Evolutionary conservation across 2,797 vertebrate genomes (phyloP).

Genomic region (Clamator glandarius): DNA sequence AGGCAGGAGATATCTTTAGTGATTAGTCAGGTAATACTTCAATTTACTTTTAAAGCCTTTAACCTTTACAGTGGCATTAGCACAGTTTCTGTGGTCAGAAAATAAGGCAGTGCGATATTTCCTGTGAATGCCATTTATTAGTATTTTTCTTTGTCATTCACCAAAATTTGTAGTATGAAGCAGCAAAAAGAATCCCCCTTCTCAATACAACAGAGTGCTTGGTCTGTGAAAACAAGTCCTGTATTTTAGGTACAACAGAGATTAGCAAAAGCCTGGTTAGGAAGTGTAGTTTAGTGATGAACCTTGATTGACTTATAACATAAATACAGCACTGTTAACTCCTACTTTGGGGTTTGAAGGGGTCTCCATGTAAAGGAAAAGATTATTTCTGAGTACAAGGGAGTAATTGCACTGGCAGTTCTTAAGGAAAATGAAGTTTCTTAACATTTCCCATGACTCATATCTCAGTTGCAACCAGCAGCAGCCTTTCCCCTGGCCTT

Average conservation of each 20-base stretch:
- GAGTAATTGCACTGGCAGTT: background rate
- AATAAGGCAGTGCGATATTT: background rate
- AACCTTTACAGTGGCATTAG: background rate
- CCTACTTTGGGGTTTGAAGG: background rate
- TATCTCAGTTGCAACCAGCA: background rate
- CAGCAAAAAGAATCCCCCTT: background rate
- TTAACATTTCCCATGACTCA: background rate
- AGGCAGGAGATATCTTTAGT: background rate
- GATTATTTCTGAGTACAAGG: background rate
- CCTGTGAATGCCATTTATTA: background rate
- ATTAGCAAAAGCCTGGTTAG: background rate
- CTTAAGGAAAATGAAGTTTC: background rate
- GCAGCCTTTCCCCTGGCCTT: background rate
- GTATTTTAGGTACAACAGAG: background rate
- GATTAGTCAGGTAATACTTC: background rate
- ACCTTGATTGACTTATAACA: background rate
- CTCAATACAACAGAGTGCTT: background rate
- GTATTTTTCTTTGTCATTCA: background rate
- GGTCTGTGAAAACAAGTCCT: background rate
- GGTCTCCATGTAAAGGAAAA: background rate
- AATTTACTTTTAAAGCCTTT: background rate
- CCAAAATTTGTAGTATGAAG: background rate
- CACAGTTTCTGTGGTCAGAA: conserved; percentile 22
- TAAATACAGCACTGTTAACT: background rate
- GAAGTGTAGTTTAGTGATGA: background rate